Evolutionary conservation across 2,888 invertebrate species (phyloP).

Genomic region (Luffia ferchaultella): DNA sequence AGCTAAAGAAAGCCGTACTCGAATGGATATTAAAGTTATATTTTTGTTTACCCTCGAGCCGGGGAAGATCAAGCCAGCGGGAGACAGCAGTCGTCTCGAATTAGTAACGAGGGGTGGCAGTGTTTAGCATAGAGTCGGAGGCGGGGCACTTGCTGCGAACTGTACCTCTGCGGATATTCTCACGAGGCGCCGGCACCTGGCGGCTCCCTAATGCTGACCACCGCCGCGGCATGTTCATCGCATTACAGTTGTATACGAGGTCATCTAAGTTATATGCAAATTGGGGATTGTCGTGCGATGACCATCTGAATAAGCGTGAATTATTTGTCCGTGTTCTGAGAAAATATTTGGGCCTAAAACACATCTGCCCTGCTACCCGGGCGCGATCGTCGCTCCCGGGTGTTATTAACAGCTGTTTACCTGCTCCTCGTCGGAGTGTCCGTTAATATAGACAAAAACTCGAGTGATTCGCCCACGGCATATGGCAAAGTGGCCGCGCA

Average conservation of each 20-base stretch:
- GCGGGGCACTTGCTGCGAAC: not conserved
- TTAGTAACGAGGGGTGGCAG: not conserved
- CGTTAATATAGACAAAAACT: constrained; percentile 41
- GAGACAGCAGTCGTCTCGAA: not conserved
- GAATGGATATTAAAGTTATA: constrained; percentile 54
- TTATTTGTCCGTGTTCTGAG: constrained; percentile 30
- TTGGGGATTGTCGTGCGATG: constrained; percentile 24
- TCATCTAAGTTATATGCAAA: constrained; percentile 48
- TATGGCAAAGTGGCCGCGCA: constrained; percentile 40
- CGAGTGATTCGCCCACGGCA: constrained; percentile 43
- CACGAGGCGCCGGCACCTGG: constrained; percentile 33
- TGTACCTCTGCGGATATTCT: constrained; percentile 28
- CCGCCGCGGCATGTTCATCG: constrained; percentile 40
- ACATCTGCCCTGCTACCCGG: constrained; percentile 24
- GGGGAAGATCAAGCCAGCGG: constrained; percentile 10
- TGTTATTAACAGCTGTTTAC: constrained; percentile 36
- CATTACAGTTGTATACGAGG: constrained; percentile 45
- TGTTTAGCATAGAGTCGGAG: too few species aligned
- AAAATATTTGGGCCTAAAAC: constrained; percentile 23
- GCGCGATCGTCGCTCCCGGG: not conserved
- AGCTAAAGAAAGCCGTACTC: constrained; percentile 46
- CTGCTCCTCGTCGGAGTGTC: constrained; percentile 37
- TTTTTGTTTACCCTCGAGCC: constrained; percentile 56
- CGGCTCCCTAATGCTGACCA: too few species aligned
- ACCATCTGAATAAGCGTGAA: constrained; percentile 33